Evolutionary conservation across 2,113 vertebrate species (phyloP), one percentile per base, ranked within the genome.

Genomic region (Balaenoptera acutorostrata): DNA sequence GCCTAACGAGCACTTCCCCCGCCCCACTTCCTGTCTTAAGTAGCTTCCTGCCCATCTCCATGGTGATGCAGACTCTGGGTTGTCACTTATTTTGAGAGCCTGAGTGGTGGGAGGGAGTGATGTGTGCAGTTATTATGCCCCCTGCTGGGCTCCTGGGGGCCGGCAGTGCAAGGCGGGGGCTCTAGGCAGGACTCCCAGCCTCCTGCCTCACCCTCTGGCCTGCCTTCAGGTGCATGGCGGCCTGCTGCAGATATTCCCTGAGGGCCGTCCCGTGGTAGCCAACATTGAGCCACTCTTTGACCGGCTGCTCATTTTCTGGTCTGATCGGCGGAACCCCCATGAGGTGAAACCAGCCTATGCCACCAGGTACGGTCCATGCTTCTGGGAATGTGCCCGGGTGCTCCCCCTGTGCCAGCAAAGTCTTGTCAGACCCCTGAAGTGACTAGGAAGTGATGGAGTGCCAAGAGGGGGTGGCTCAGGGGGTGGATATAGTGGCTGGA

Each of bases 271-370:
- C 0, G 99, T 99, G 84, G 99, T 99, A 1, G 99, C 99, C 46
- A 99, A 99, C 98, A 99, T 99, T 1, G 99, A 99, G 94, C 99
- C 99, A 14, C 87, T 99, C 72, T 99, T 99, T 96, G 99, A 99
- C 97, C 98, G 99, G 31, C 98, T 99, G 98, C 99, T 99, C 39
- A 99, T 99, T 97, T 99, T 99, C 99, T 99, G 99, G 99, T 99
- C 99, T 1, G 99, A 99, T 96, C 99, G 99, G 88, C 98, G 99
- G 93, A 99, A 99, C 97, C 99, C 99, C 13, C 99, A 99, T 12
- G 99, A 99, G 98, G 99, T 99, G 96, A 99, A 99, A 92, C 99
- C 99, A 21, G 99, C 99, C 90, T 99, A 98, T 61, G 98, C 99
- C 94, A 99, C 99, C 87, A 99, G 99, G 99, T 99, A 94, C 59